These are phyloP conservation scores for Aramus guarauna DNA, from an alignment of 2,113 vertebrate genomes.

Conservation along the genomic window DNA sequence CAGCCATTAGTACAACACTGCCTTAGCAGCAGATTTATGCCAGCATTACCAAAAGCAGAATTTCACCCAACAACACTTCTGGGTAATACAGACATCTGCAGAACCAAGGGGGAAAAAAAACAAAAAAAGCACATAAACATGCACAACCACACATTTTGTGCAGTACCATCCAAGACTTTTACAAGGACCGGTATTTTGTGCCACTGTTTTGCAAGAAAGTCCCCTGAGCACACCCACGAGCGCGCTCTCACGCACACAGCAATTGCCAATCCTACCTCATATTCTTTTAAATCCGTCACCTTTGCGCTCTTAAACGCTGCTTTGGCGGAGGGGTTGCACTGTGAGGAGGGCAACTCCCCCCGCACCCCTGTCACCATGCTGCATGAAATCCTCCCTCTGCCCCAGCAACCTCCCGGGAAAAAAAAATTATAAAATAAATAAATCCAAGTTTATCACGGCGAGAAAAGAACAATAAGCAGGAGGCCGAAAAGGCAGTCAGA, in stretches of 20 bases:
- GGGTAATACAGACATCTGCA: background rate
- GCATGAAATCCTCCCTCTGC: background rate
- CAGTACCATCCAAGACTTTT: background rate
- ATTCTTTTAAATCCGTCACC: constrained; percentile 20
- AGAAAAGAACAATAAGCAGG: constrained; percentile 19
- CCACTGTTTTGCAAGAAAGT: background rate
- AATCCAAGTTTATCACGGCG: background rate
- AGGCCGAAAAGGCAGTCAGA: constrained; percentile 41
- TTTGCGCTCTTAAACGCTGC: background rate
- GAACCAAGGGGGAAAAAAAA: background rate
- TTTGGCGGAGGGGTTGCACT: background rate
- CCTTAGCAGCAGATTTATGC: background rate
- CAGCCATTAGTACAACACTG: background rate
- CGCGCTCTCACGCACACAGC: background rate
- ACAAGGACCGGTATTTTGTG: background rate
- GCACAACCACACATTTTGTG: background rate
- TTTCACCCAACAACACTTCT: background rate
- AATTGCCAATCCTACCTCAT: background rate
- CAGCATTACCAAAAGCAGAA: background rate
- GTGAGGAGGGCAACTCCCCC: background rate
- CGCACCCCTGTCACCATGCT: background rate
- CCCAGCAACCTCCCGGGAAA: background rate
- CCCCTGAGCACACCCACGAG: rapidly evolving
- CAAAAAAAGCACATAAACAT: background rate
- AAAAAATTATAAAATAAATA: background rate